A percentile compares a stretch with the other conserved stretches of the same genome.
Evolutionary conservation across 2,113 vertebrate genomes (phyloP).

Genomic region (Nycticorax nycticorax): DNA sequence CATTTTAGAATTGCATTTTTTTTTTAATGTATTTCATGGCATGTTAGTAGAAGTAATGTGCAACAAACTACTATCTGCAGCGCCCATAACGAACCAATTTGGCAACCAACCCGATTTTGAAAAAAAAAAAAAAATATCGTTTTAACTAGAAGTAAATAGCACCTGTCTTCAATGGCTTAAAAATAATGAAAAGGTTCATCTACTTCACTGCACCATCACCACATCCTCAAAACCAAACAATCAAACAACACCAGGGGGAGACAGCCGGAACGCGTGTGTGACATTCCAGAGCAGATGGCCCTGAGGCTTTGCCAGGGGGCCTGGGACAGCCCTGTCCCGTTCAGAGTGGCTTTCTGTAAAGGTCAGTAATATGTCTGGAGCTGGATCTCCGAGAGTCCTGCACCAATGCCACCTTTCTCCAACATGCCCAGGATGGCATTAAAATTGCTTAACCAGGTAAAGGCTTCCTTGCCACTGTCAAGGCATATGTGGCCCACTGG

Average conservation of each 20-base stretch:
- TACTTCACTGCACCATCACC: not conserved
- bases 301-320: not conserved
- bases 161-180: not conserved
- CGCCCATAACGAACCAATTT: not conserved
- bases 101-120: not conserved
- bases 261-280: not conserved
- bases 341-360: not conserved
- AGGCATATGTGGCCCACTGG: not conserved
- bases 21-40: not conserved
- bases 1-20: not conserved
- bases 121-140: not conserved
- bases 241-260: not conserved
- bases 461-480: not conserved
- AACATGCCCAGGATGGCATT: not conserved
- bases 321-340: not conserved
- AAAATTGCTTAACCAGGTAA: not conserved
- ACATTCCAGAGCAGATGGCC: not conserved
- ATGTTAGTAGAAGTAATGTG: not conserved
- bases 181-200: not conserved
- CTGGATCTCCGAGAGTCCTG: accelerated
- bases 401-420: not conserved
- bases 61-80: not conserved
- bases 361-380: not conserved
- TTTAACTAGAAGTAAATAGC: not conserved
- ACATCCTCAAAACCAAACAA: not conserved